Conservation (phyloP, 2,888 invertebrate species). For the Carcina quercana region DNA sequence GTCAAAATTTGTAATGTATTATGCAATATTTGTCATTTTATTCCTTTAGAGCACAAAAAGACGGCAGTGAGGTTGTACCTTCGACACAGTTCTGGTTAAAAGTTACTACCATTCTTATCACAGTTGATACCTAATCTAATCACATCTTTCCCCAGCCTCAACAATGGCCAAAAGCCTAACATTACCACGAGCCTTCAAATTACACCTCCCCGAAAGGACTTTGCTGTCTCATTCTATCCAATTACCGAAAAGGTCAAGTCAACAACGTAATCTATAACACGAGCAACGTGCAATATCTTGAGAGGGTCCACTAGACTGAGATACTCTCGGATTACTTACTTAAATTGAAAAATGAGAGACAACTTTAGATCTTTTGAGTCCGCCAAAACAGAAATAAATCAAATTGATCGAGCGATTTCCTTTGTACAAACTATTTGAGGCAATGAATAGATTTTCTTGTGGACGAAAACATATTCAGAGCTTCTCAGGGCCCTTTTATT, state of each 20-base stretch:
- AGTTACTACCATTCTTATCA: no score
- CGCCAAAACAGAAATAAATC: slow-evolving; percentile 13
- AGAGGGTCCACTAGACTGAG: slow-evolving; percentile 5
- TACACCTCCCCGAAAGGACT: slow-evolving; percentile 43
- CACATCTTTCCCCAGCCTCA: no score
- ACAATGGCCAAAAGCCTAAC: slow-evolving; percentile 31
- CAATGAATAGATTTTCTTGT: slow-evolving; percentile 20
- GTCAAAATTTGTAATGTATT: no score
- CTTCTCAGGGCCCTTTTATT: no score
- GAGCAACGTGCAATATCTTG: slow-evolving; percentile 3
- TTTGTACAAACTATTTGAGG: slow-evolving; percentile 10
- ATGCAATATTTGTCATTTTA: no score
- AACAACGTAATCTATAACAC: slow-evolving; percentile 21
- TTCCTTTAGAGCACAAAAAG: no score
- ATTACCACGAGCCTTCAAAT: slow-evolving; percentile 42
- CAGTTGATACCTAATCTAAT: no score
- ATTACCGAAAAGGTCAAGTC: slow-evolving; percentile 47
- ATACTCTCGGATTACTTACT: slow-evolving; percentile 5
- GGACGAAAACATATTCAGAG: slow-evolving; percentile 7
- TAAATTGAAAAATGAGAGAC: slow-evolving; percentile 10
- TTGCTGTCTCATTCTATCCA: slow-evolving; percentile 53
- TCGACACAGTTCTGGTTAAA: no score
- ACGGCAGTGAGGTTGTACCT: no score
- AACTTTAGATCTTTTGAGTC: slow-evolving; percentile 10
- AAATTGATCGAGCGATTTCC: slow-evolving; percentile 15